Conservation (phyloP, 1,140 invertebrate species). For the Orchestia grillus region DNA sequence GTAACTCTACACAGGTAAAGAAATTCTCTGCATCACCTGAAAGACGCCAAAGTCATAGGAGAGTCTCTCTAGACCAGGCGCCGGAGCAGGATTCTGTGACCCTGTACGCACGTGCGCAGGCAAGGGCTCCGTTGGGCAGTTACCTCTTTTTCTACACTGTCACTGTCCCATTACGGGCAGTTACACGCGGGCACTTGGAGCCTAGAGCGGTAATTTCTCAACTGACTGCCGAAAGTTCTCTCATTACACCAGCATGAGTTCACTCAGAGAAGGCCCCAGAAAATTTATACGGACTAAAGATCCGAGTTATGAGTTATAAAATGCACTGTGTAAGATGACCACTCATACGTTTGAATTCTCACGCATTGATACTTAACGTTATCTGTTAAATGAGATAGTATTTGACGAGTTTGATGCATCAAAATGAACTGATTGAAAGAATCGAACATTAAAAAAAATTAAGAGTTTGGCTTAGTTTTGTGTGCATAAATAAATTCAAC, state of each 20-base stretch:
- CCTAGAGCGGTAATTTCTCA: not conserved
- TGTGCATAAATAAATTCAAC: too few relatives aligned
- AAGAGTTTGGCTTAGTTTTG: too few relatives aligned
- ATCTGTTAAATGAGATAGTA: too few relatives aligned
- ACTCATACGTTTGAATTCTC: not conserved
- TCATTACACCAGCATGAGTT: not conserved
- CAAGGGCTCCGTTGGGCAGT: not conserved
- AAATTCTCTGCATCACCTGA: too few relatives aligned
- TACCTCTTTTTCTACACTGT: not conserved
- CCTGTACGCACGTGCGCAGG: not conserved
- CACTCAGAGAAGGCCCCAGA: not conserved
- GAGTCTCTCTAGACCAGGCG: not conserved
- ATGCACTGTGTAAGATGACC: not conserved
- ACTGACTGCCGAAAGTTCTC: not conserved
- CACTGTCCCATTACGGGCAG: not conserved
- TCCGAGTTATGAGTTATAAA: not conserved
- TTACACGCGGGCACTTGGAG: not conserved
- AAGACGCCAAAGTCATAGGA: too few relatives aligned
- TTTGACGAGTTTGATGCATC: too few relatives aligned
- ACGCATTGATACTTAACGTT: too few relatives aligned
- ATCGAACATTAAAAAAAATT: too few relatives aligned
- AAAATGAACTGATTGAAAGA: too few relatives aligned
- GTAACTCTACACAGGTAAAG: too few relatives aligned
- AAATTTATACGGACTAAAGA: not conserved
- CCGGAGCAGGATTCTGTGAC: not conserved